Conservation (phyloP, 2,797 vertebrate genomes). For the Poecilia picta region DNA sequence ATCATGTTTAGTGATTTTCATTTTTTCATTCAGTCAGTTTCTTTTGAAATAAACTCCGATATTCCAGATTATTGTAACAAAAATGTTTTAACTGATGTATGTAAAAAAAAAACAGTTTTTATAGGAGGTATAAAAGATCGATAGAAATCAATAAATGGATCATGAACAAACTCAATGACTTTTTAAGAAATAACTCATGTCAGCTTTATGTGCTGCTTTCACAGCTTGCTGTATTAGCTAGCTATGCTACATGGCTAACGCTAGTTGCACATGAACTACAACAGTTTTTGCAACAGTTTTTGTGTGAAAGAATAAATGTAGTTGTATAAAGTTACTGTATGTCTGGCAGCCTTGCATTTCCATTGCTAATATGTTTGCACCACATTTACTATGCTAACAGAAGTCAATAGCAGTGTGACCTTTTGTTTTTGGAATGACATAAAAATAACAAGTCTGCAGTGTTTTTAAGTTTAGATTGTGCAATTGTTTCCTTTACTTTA, state of each 20-base stretch:
- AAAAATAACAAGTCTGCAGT: not conserved
- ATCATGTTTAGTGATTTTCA: not conserved
- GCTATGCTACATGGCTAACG: not conserved
- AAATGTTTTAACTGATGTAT: not conserved
- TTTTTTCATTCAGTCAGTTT: not conserved
- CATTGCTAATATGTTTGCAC: not conserved
- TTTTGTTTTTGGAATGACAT: not conserved
- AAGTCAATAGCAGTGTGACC: not conserved
- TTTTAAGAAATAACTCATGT: not conserved
- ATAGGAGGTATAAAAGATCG: not conserved
- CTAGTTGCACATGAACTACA: not conserved
- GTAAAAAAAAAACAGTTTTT: not conserved
- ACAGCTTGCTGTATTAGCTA: not conserved
- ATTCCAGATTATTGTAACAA: not conserved
- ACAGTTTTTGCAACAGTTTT: not conserved
- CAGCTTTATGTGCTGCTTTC: not conserved
- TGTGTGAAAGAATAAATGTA: not conserved
- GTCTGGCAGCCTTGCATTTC: not conserved
- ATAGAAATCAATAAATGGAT: not conserved
- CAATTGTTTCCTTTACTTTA: not conserved
- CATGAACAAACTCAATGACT: not conserved
- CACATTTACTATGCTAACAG: conserved; percentile 15
- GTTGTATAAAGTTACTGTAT: not conserved
- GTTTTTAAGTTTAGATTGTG: not conserved
- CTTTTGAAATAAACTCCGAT: not conserved